Evolutionary conservation across 2,888 invertebrate species (phyloP).

Genomic region (Coelopa pilipes): DNA sequence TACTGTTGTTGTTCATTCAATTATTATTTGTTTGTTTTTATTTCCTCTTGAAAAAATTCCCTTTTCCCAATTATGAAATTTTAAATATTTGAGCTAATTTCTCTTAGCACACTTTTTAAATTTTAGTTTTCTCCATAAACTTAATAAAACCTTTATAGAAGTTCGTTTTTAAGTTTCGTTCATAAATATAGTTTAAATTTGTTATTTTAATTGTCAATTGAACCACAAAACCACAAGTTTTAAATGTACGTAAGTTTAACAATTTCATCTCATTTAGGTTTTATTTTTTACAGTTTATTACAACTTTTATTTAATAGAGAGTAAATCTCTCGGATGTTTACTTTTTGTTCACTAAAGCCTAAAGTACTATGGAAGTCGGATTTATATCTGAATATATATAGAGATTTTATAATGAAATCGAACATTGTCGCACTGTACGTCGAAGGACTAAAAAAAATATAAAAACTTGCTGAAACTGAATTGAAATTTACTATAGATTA

Average conservation of each 20-base stretch:
- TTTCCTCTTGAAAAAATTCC: slow-evolving; percentile 5
- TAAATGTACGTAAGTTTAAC: slow-evolving; percentile 13
- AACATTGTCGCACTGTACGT: slow-evolving; percentile 16
- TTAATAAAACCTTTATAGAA: slow-evolving; percentile 20
- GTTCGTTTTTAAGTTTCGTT: slow-evolving; percentile 19
- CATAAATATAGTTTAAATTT: slow-evolving; percentile 12
- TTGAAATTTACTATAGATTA: slow-evolving; percentile 6
- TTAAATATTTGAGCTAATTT: slow-evolving; percentile 36
- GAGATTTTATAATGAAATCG: not conserved
- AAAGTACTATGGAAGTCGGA: slow-evolving; percentile 47
- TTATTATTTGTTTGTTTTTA: slow-evolving; percentile 20
- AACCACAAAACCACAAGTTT: slow-evolving; percentile 32
- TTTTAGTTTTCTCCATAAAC: slow-evolving; percentile 39
- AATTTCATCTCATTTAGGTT: slow-evolving; percentile 28
- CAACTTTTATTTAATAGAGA: slow-evolving; percentile 31
- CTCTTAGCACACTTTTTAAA: slow-evolving; percentile 36
- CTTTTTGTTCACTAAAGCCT: slow-evolving; percentile 45
- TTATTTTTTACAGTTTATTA: slow-evolving; percentile 39
- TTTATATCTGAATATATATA: slow-evolving; percentile 14
- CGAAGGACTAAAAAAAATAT: slow-evolving; percentile 14
- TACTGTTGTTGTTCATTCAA: slow-evolving; percentile 45
- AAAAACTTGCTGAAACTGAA: slow-evolving; percentile 9
- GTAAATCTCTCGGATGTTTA: slow-evolving; percentile 20
- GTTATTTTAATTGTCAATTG: slow-evolving; percentile 2
- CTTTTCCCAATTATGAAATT: slow-evolving; percentile 15